phyloP scores from a whole-genome alignment of 2,888 invertebrate genomes.

The Sepiola atlantica region DNA sequence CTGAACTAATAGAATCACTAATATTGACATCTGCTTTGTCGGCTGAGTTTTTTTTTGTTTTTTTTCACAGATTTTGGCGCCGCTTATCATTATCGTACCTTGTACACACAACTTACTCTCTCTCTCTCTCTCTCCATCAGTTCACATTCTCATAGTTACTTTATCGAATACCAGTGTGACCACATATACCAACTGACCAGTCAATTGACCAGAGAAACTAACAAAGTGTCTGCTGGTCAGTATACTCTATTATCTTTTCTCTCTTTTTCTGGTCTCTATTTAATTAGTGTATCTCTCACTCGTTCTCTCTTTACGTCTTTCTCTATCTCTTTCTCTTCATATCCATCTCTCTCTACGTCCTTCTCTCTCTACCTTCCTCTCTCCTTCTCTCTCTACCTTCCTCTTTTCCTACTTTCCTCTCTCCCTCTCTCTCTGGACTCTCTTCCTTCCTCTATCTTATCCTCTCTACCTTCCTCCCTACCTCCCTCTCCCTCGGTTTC shows the following conservation, averaged over 20 bases:
- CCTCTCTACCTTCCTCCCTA: too few relatives aligned
- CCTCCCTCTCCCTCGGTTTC: too few relatives aligned
- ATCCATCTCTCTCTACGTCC: background rate
- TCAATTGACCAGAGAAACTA: background rate
- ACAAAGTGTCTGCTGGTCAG: background rate
- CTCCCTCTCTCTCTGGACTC: too few relatives aligned
- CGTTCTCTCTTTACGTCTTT: background rate
- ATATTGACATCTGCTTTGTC: conserved; percentile 32
- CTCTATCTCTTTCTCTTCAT: background rate
- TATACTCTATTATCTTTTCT: background rate
- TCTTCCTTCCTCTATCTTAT: too few relatives aligned
- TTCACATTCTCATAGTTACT: background rate
- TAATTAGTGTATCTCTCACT: background rate
- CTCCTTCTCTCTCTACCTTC: too few relatives aligned
- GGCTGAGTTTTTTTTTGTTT: background rate
- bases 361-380: too few relatives aligned
- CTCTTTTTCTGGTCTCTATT: background rate
- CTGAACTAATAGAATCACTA: background rate
- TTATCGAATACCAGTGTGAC: conserved; percentile 32
- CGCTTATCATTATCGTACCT: background rate
- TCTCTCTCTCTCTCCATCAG: background rate
- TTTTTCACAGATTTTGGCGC: background rate
- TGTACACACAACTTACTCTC: background rate
- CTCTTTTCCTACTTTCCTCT: too few relatives aligned
- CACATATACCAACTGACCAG: conserved; percentile 20